These are phyloP conservation scores for Lordiphosa clarofinis DNA, from an alignment of 1,140 invertebrate genomes.

Conservation along the genomic window DNA sequence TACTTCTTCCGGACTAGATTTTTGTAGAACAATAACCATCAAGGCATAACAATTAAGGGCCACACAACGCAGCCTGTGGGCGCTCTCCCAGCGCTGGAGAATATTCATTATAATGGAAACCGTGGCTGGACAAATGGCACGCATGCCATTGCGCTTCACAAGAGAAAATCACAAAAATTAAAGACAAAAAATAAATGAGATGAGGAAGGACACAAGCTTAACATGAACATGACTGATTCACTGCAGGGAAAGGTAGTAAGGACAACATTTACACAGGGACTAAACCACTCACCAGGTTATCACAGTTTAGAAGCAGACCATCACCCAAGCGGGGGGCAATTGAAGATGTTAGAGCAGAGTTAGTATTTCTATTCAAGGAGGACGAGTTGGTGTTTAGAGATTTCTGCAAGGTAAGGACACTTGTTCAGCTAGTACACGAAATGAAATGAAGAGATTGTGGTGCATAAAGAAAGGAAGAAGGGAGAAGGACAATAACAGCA, in stretches of 20 bases:
- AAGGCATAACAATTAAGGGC: constrained; percentile 82
- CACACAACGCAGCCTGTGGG: constrained; percentile 73
- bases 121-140: constrained; percentile 83
- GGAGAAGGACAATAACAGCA: not conserved
- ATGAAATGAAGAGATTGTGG: not conserved
- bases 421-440: not conserved
- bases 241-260: constrained; percentile 26
- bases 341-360: constrained; percentile 72
- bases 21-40: constrained; percentile 82
- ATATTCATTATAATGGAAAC: constrained; percentile 82
- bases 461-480: constrained; percentile 18
- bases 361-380: constrained; percentile 59
- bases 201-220: constrained; percentile 1
- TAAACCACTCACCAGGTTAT: constrained; percentile 78
- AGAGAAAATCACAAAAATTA: constrained; percentile 6
- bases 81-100: constrained; percentile 78
- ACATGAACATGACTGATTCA: constrained; percentile 26
- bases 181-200: not conserved
- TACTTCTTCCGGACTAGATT: constrained; percentile 83
- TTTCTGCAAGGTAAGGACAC: constrained; percentile 51
- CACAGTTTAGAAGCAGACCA: constrained; percentile 74
- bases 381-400: constrained; percentile 57
- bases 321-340: constrained; percentile 68
- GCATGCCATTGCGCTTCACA: constrained; percentile 82
- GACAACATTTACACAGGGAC: constrained; percentile 50